phyloP scores from a whole-genome alignment of 2,888 invertebrate genomes.

The Chymomyza amoena region DNA sequence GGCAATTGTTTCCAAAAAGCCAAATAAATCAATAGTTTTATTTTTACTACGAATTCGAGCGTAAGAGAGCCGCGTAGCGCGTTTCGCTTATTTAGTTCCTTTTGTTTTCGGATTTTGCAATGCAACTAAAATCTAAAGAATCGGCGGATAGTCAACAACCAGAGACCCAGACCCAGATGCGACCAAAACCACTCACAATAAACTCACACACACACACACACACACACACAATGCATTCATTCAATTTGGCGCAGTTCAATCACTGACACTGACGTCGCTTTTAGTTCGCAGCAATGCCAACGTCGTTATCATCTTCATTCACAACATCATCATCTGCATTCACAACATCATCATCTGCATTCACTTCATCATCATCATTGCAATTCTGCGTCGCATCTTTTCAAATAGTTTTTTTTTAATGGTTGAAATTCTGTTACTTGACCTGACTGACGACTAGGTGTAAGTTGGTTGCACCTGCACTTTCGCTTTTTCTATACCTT shows the following conservation, averaged over 20 bases:
- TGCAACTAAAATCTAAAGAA: constrained; percentile 56
- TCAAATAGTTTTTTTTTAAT: constrained; percentile 43
- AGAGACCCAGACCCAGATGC: not conserved
- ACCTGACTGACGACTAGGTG: not conserved
- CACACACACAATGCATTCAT: constrained; percentile 62
- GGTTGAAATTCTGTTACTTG: not conserved
- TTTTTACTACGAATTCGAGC: not conserved
- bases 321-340: too few relatives aligned
- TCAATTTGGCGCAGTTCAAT: constrained; percentile 38
- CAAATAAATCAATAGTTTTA: not conserved
- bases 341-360: too few relatives aligned
- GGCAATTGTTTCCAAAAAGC: not conserved
- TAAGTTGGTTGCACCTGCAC: not conserved
- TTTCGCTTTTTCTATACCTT: not conserved
- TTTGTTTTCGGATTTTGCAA: constrained; percentile 57
- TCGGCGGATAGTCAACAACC: not conserved
- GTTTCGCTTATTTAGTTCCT: constrained; percentile 27
- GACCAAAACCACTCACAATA: not conserved
- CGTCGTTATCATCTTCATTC: not conserved
- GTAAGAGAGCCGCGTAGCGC: not conserved
- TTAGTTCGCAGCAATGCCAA: not conserved
- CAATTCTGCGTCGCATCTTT: constrained; percentile 28
- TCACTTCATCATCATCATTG: not conserved
- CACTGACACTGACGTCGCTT: not conserved
- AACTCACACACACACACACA: constrained; percentile 38